These are phyloP conservation scores for Gobionotothen gibberifrons DNA, from an alignment of 2,797 vertebrate genomes.

Conservation along the genomic window DNA sequence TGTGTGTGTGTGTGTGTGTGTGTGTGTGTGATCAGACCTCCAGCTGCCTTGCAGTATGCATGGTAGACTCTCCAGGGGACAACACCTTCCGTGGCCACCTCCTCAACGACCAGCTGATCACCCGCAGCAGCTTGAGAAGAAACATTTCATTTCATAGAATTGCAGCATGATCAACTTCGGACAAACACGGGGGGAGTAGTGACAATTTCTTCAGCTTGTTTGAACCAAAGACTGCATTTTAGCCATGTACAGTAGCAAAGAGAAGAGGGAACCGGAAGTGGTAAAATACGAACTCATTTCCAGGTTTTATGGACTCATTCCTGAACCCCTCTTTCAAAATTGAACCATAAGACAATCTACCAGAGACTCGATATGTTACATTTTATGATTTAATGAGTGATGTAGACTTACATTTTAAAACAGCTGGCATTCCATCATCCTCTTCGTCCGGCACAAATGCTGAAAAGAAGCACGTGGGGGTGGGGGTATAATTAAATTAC, in stretches of 20 bases:
- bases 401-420: conserved; percentile 63
- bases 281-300: too few relatives aligned
- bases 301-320: too few relatives aligned
- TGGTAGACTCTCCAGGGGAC: conserved; percentile 84
- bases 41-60: conserved; percentile 83
- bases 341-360: too few relatives aligned
- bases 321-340: too few relatives aligned
- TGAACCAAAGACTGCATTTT: too few relatives aligned
- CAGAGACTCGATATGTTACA: background rate
- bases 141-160: conserved; percentile 1
- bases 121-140: conserved; percentile 29
- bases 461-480: conserved; percentile 56
- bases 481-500: background rate
- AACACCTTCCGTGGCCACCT: conserved; percentile 70
- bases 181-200: background rate
- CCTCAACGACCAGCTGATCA: conserved; percentile 78
- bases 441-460: conserved; percentile 82
- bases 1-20: too few relatives aligned
- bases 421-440: conserved; percentile 8
- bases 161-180: background rate
- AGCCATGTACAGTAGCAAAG: too few relatives aligned
- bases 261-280: too few relatives aligned
- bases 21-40: conserved; percentile 78
- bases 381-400: background rate
- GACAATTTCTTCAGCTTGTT: too few relatives aligned